phyloP scores from a whole-genome alignment of 1,140 invertebrate genomes.

The Coptotermes formosanus region DNA sequence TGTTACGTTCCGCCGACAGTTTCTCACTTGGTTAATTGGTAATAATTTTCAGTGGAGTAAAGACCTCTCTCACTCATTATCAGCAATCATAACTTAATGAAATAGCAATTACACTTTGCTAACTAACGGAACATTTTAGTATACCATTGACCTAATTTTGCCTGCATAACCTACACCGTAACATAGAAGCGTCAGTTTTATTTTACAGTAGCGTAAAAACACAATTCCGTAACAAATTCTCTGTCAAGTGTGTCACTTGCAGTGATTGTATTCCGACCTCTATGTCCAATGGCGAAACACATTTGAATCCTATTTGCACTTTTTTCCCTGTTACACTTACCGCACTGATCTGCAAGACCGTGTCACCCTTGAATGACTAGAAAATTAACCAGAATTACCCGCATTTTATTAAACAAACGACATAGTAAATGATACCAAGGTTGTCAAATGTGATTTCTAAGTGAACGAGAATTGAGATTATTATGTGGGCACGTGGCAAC shows the following conservation, averaged over 20 bases:
- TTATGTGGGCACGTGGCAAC: background rate
- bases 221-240: background rate
- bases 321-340: background rate
- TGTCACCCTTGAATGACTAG: background rate
- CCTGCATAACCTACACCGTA: background rate
- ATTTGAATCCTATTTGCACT: background rate
- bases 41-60: too few species aligned
- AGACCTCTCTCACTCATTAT: too few species aligned
- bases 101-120: background rate
- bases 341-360: background rate
- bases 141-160: background rate
- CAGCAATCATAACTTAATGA: background rate
- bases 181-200: background rate
- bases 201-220: background rate
- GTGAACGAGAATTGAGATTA: background rate
- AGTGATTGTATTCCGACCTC: conserved; percentile 1
- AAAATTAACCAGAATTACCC: background rate
- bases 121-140: background rate
- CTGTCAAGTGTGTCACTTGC: background rate
- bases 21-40: too few species aligned
- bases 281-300: background rate
- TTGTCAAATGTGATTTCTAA: background rate
- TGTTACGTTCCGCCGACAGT: too few species aligned
- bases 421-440: background rate
- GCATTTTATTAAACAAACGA: background rate